Evolutionary conservation across 2,113 vertebrate genomes (phyloP).

Genomic region (Elachura formosa): DNA sequence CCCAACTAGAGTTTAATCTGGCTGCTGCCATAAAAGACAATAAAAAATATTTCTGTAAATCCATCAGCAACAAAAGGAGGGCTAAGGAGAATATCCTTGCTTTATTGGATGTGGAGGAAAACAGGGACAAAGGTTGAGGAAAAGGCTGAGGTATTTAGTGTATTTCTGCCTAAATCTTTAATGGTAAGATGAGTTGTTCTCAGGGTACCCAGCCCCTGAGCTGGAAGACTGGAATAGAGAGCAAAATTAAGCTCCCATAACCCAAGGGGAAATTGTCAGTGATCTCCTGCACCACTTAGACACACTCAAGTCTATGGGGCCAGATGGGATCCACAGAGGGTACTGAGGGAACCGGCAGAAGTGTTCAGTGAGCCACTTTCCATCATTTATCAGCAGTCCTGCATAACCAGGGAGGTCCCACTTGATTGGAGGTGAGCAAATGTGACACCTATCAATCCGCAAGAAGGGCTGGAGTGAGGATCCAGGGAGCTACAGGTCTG

Average conservation of each 20-base stretch:
- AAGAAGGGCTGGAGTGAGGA: not conserved
- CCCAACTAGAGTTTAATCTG: not conserved
- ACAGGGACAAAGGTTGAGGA: not conserved
- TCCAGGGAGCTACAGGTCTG: not conserved
- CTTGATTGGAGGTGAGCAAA: not conserved
- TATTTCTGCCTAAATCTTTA: not conserved
- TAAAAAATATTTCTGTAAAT: not conserved
- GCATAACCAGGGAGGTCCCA: not conserved
- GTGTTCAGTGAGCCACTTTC: not conserved
- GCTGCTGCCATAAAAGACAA: not conserved
- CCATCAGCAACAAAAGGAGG: not conserved
- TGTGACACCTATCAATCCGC: not conserved
- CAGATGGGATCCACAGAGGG: not conserved
- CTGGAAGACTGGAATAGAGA: not conserved
- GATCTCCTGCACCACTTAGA: not conserved
- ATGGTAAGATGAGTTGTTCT: not conserved
- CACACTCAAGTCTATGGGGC: no score
- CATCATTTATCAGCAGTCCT: not conserved
- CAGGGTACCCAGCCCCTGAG: not conserved
- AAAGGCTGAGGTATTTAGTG: not conserved
- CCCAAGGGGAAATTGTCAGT: not conserved
- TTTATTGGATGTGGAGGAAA: not conserved
- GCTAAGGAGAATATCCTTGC: not conserved
- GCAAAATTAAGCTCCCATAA: not conserved
- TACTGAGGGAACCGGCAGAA: not conserved